phyloP scores from a whole-genome alignment of 37 sponge, comb jelly and placozoan genomes.

The Theonella swinhoei region DNA sequence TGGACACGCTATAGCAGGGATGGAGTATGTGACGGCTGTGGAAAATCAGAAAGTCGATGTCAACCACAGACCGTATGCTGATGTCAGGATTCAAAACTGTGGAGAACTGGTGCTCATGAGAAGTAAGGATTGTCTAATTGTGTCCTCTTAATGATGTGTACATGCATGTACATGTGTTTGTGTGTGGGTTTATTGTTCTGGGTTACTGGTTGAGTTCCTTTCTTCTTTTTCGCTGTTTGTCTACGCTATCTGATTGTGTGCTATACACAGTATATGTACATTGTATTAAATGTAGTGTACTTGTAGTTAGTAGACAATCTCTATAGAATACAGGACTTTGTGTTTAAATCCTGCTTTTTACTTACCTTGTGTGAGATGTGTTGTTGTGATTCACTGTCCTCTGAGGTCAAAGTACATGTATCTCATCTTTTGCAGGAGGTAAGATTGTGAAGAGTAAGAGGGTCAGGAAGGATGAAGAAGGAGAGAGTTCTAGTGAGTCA shows the following conservation, averaged over 20 bases:
- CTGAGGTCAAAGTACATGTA: too few species aligned
- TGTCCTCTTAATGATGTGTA: too few species aligned
- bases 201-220: neutral
- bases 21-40: slow-evolving; percentile 79
- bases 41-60: slow-evolving; percentile 88
- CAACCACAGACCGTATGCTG: slow-evolving; percentile 87
- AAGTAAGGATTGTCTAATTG: neutral
- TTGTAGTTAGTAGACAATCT: too few species aligned
- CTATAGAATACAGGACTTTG: too few species aligned
- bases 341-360: too few species aligned
- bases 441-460: slow-evolving; percentile 7
- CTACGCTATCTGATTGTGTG: too few species aligned
- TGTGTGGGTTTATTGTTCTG: neutral
- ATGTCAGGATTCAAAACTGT: slow-evolving; percentile 83
- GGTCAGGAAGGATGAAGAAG: slow-evolving; percentile 10
- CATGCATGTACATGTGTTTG: neutral
- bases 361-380: too few species aligned
- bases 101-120: slow-evolving; percentile 79
- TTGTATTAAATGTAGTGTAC: too few species aligned
- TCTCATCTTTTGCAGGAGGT: neutral
- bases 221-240: neutral
- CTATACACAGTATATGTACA: neutral
- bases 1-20: slow-evolving; percentile 85
- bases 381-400: too few species aligned
- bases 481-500: slow-evolving; percentile 7